Base-by-base conservation (phyloP, 1,140 invertebrate genomes). In the Eulimnadia texana region DNA sequence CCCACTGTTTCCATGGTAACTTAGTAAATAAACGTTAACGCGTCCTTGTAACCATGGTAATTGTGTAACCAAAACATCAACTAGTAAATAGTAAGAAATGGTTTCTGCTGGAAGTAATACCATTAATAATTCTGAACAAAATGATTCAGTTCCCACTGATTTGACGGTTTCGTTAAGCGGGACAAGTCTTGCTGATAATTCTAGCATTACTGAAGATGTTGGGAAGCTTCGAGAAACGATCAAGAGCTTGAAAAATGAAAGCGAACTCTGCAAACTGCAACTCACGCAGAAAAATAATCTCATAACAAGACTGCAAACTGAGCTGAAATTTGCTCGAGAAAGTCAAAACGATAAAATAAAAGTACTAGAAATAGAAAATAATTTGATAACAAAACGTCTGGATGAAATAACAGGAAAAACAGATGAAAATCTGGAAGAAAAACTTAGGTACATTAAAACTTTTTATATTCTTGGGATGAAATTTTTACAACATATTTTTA, bases 101-200 rank as follows among this genome's bases (percentile, higher is more conserved):
- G 33, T 42, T 42, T 6, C 33, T 9, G 33, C n/a, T n/a, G n/a
- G n/a, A n/a, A n/a, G n/a, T n/a, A n/a, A n/a, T n/a, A n/a, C n/a
- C 55, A 29, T 42, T 1, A 28, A 29, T 27, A 57, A 29, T 20
- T 11, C 6, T 27, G 27, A 25, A 20, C 54, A 10, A 33, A 33
- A 57, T 16, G 55, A 57, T 29, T 57, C 55, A 19, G 55, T 57
- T 57, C 55, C 55, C n/a, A 57, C 55, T 9, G 55, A 57, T 57
- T 57, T 57, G 28, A 57, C 55, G 22, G 55, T 57, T 20, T 57
- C 55, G 3, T 23, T 57, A 20, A 33, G 55, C 29, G 55, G 16
- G 22, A 23, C 28, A n/a, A 57, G 55, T 33, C 24, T 22, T 22
- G 55, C 22, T 33, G 27, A 57, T 13, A 27, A 42, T 42, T 16